Evolutionary conservation across 2,888 invertebrate species (phyloP).

Genomic region (Melieria omissa): DNA sequence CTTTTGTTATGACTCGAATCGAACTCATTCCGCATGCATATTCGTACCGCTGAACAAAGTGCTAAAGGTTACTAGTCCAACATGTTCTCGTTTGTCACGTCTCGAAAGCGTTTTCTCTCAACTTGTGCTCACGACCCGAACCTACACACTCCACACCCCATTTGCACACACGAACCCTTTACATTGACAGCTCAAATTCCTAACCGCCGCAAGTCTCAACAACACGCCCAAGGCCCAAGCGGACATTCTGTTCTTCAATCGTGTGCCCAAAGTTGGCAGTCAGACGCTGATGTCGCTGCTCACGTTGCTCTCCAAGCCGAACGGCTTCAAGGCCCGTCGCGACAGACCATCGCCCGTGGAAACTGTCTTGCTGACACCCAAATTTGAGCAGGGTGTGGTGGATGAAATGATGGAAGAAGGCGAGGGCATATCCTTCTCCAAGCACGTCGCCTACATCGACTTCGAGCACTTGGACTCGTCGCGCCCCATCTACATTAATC

Average conservation of each 20-base stretch:
- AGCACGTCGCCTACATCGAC: conserved; percentile 89
- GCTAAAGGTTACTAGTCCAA: conserved; percentile 35
- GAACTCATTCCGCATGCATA: conserved; percentile 18
- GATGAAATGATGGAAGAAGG: conserved; percentile 79
- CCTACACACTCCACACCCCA: not conserved
- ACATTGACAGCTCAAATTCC: conserved; percentile 48
- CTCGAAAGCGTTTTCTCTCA: too few species aligned
- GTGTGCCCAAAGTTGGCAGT: conserved; percentile 90
- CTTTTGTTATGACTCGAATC: conserved; percentile 10
- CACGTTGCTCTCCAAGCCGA: conserved; percentile 72
- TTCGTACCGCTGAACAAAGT: conserved; percentile 32
- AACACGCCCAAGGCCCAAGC: conserved; percentile 64
- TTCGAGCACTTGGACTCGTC: conserved; percentile 80
- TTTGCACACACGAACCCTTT: conserved; percentile 2
- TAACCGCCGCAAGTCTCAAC: conserved; percentile 52
- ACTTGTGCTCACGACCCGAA: too few species aligned
- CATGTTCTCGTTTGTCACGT: not conserved
- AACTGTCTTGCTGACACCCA: conserved; percentile 70
- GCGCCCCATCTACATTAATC: conserved; percentile 87
- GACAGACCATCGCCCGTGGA: conserved; percentile 78
- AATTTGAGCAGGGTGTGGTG: conserved; percentile 79
- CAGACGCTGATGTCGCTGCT: conserved; percentile 89
- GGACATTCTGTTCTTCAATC: conserved; percentile 85
- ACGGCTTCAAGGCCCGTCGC: conserved; percentile 79
- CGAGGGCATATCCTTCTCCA: conserved; percentile 82